Evolutionary conservation across 2,797 vertebrate species (phyloP).

Genomic region (Sebastes vulpes): DNA sequence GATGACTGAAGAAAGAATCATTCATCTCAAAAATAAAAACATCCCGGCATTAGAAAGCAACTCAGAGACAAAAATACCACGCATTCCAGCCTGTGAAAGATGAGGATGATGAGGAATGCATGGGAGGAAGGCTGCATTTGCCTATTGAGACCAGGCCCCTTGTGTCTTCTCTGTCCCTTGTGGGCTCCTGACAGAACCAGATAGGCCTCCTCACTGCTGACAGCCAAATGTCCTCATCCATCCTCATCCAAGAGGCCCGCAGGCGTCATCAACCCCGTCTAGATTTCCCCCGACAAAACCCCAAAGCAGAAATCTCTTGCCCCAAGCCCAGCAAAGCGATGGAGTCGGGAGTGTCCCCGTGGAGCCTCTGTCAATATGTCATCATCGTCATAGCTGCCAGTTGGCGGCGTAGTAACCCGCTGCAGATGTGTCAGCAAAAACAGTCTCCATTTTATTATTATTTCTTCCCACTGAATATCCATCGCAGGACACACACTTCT

Average conservation of each 20-base stretch:
- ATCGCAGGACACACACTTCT: conserved; percentile 17
- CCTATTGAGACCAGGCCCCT: conserved; percentile 61
- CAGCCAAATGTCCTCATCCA: conserved; percentile 85
- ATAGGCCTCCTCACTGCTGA: conserved; percentile 77
- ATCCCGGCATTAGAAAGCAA: conserved; percentile 17
- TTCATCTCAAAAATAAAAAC: conserved; percentile 16
- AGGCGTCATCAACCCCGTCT: conserved; percentile 72
- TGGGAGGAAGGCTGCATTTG: conserved; percentile 43
- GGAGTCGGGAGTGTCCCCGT: conserved; percentile 62
- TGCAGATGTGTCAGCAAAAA: conserved; percentile 81
- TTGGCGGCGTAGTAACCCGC: conserved; percentile 68
- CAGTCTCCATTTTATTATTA: conserved; percentile 54
- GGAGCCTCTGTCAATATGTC: conserved; percentile 82
- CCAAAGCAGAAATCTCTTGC: conserved; percentile 69
- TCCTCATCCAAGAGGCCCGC: conserved; percentile 78
- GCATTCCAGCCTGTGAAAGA: conserved; percentile 37
- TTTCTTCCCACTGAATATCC: conserved; percentile 54
- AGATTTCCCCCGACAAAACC: conserved; percentile 73
- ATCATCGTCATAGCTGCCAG: conserved; percentile 77
- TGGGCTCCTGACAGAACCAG: conserved; percentile 71
- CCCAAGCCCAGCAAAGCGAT: conserved; percentile 58
- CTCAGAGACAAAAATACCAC: conserved; percentile 20
- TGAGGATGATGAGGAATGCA: conserved; percentile 49
- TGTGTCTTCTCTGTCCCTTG: conserved; percentile 53
- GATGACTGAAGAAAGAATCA: conserved; percentile 27